phyloP scores from a whole-genome alignment of 1,140 invertebrate species.

The Nasonia giraulti region DNA sequence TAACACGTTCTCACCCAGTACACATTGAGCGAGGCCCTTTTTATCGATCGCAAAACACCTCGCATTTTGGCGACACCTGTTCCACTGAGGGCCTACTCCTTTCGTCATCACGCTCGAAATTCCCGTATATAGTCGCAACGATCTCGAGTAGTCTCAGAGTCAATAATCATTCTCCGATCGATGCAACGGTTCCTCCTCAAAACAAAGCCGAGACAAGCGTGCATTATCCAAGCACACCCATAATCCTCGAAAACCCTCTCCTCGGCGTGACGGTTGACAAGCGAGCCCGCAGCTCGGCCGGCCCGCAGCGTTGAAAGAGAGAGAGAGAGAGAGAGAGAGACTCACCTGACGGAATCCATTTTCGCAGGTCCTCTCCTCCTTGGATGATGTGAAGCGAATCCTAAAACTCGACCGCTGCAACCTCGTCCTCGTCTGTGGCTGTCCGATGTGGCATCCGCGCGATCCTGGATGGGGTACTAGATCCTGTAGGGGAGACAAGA shows the following conservation, averaged over 20 bases:
- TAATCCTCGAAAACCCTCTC: background rate
- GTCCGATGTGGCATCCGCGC: background rate
- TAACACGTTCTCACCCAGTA: too few species aligned
- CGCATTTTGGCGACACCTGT: conserved; percentile 6
- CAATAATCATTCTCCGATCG: background rate
- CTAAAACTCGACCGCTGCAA: background rate
- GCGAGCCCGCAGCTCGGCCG: background rate
- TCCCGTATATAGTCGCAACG: background rate
- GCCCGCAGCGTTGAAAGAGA: background rate
- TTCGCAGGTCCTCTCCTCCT: background rate
- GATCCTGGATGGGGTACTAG: background rate
- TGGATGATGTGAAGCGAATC: background rate
- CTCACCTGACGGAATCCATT: conserved; percentile 42
- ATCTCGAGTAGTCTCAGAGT: background rate
- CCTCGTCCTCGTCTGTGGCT: background rate
- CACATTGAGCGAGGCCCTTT: background rate
- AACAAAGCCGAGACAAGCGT: background rate
- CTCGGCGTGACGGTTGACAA: conserved; percentile 5
- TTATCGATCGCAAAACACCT: background rate
- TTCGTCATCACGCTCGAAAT: too few species aligned
- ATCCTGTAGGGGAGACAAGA: background rate
- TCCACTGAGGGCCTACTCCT: background rate
- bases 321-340: too few species aligned
- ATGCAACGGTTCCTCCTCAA: background rate
- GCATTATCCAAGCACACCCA: background rate